phyloP scores from a whole-genome alignment of 2,888 invertebrate genomes.

The Polydrusus pterygomalis region DNA sequence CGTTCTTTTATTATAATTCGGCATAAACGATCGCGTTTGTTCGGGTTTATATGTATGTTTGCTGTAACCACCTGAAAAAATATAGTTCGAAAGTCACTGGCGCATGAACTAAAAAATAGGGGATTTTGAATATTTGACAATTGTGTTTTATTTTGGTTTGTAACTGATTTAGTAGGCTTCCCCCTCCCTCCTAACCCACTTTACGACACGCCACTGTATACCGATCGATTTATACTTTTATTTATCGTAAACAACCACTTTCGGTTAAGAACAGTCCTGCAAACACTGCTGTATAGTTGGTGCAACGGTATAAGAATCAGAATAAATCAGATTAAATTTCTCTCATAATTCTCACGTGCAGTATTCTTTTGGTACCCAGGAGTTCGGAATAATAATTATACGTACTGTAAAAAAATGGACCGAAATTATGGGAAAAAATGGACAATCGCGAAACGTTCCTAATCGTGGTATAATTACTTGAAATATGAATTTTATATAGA shows the following conservation, averaged over 20 bases:
- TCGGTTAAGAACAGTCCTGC: neutral
- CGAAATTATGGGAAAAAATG: constrained; percentile 47
- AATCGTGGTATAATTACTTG: neutral
- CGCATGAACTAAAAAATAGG: too few species aligned
- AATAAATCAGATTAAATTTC: constrained; percentile 37
- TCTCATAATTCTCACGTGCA: constrained; percentile 43
- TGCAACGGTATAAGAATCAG: constrained; percentile 43
- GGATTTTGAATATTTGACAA: too few species aligned
- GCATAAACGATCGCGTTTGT: too few species aligned
- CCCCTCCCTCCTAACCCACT: too few species aligned
- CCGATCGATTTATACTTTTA: too few species aligned
- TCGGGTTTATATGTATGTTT: too few species aligned
- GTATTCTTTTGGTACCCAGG: constrained; percentile 43
- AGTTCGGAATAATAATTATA: constrained; percentile 35
- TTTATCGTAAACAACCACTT: neutral
- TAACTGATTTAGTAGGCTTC: too few species aligned
- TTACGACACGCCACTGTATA: too few species aligned
- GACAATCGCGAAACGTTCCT: constrained; percentile 13
- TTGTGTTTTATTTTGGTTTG: too few species aligned
- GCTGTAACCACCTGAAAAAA: too few species aligned
- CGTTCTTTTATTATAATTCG: too few species aligned
- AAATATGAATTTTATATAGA: constrained; percentile 16
- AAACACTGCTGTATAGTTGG: constrained; percentile 15
- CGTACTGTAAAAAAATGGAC: constrained; percentile 35
- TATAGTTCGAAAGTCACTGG: too few species aligned